Percentiles rank a stretch among this genome's conserved stretches.
Conservation (phyloP, 2,113 vertebrate genomes). For the Petrocephalus microphthalmus region DNA sequence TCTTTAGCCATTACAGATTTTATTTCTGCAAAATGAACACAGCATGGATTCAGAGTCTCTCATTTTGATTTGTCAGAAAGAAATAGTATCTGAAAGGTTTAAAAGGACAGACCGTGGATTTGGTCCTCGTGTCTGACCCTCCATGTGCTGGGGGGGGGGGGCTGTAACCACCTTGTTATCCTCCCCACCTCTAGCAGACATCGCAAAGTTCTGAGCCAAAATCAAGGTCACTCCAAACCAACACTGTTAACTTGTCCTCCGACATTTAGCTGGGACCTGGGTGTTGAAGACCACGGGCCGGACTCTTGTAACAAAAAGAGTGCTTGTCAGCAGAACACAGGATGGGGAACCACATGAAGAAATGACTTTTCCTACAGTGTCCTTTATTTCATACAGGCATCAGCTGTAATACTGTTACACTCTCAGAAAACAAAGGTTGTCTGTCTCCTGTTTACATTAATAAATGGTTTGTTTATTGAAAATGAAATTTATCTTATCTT, state of each 20-base stretch:
- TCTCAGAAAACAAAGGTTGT: neutral
- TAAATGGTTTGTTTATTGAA: neutral
- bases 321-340: no score
- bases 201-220: neutral
- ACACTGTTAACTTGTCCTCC: neutral
- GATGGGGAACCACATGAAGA: neutral
- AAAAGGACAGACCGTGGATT: neutral
- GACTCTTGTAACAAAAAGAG: neutral
- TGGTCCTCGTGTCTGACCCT: neutral
- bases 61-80: neutral
- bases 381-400: neutral
- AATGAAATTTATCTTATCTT: neutral
- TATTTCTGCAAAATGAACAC: neutral
- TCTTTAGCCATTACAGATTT: neutral
- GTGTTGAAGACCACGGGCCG: neutral
- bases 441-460: neutral
- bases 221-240: neutral
- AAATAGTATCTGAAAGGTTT: neutral
- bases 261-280: neutral
- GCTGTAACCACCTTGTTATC: neutral
- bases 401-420: neutral
- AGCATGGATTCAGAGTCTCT: neutral
- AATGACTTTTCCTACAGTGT: neutral
- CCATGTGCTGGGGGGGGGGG: neutral
- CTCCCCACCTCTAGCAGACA: neutral